Base-by-base conservation (phyloP, 2,113 vertebrate genomes). In the Carollia perspicillata region DNA sequence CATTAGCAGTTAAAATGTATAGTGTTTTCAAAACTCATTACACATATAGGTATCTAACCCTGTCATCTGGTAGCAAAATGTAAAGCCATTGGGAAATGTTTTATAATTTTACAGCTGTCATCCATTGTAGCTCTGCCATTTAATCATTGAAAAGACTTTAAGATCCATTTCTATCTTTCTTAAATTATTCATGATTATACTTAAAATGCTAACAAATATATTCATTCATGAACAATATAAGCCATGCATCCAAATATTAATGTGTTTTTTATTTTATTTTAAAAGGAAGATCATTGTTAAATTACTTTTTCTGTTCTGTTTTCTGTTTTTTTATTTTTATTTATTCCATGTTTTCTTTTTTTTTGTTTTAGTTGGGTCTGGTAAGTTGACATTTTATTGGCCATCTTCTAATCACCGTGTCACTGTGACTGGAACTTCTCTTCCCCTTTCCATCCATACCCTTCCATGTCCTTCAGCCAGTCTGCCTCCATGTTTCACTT, bases 361-460 rank as follows among this genome's bases (percentile, higher is more conserved):
- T 99, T 99, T 98, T 99, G 98, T 99, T 99, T 99, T 99, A 99
- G 99, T 99, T 99, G 98, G 99, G 98, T 99, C 99, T 99, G 99
- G 99, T 99, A 99, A 99, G 99, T 99, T 99, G 99, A 99, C 99
- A 99, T 99, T 99, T 99, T 99, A 99, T 99, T 99, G 98, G 98
- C 99, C 99, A 99, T 99, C 99, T 99, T 98, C 99, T 99, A 99
- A 99, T 99, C 99, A 99, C 98, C 98, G 98, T 99, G 96, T 98
- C 98, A 99, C 99, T 99, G 99, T 99, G 99, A 98, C 98, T 98
- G 98, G 99, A 99, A 98, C 99, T 99, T 99, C 99, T 99, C 99
- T 99, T 98, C 98, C 98, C 98, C 98, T 99, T 99, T 99, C 99
- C 98, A 99, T 99, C 99, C 98, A 99, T 99, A 98, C 99, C 99